Base-by-base conservation (phyloP, 2,888 invertebrate genomes). In the Anticlea derivata region DNA sequence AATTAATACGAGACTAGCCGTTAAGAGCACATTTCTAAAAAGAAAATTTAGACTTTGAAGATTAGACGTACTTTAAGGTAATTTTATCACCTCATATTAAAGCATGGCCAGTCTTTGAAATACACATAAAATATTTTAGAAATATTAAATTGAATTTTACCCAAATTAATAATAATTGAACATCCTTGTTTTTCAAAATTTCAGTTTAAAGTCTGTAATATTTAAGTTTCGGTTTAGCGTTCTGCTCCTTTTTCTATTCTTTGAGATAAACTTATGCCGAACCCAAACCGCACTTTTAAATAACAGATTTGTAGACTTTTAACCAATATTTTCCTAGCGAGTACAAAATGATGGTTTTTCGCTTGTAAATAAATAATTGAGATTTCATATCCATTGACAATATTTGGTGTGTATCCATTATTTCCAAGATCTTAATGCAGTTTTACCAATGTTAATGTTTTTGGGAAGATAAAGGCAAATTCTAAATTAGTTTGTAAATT, bases 381-480 rank as follows among this genome's bases (percentile, higher is more conserved):
- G 30, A 27, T 31, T 30, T 69, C 71, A 75, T 75, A 74, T 75
- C 70, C 74, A 54, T 43, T 40, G 73, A 77, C 75, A 76, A 75
- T 74, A 75, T 68, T 50, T 63, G 52, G 50, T 50, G 52, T 54
- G 48, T 58, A 47, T 56, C 48, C 10, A 29, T 1, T 6, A 29
- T 43, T 43, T 17, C 26, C 26, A 26, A 13, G 1, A 45, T 30
- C 22, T 17, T 38, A 38, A 17, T 13, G 13, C 69, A 70, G 69
- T 60, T 73, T 68, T 75, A 70, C 68, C 60, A 71, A 63, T 71
- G 75, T 76, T 77, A 58, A 58, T 72, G 70, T 73, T 73, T 61
- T 52, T 54, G 50, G 53, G 41, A 50, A 41, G 17, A 3, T 4
- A 33, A 41, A 13, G 12, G 11, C 4, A 46, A n/a, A 10, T 20